Evolutionary conservation across 2,113 vertebrate genomes (phyloP), one percentile per base, ranked within the genome.

Genomic region (Perca schrenkii): DNA sequence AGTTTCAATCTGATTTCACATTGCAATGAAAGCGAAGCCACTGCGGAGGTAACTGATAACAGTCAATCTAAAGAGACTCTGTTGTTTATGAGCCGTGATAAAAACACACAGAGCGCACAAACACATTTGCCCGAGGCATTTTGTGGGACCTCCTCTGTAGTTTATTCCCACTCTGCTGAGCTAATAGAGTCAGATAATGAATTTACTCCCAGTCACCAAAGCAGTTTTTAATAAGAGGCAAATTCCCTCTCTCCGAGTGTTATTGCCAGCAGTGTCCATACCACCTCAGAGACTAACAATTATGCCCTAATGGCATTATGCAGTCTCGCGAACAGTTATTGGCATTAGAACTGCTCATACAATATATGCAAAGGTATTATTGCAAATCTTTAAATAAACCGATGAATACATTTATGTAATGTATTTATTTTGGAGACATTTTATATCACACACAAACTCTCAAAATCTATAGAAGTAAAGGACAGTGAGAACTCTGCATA

Each of bases 221-320:
- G 89, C 88, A 92, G 89, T 94, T 94, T 94, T 95, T 94, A 94
- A 95, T 94, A 92, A 94, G 86, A 92, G 83, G 85, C 79, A 86
- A 79, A 93, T 93, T 89, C 83, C 60, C 81, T 77, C 82, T 86
- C 63, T 71, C 19, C 22, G 2, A 49, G 73, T 75, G 79, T 94
- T 92, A 94, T 94, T 94, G 84, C 93, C 92, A 92, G 88, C 89
- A 86, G 92, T 91, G 92, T 93, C 92, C 86, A 80, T 28, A 57
- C 79, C 84, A 47, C 89, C 92, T 83, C 79, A 7, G 94, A 91
- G 93, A 93, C 88, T 36, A 17, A 40, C 85, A 85, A 87, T 86
- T 86, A 87, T 36, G 58, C 88, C 86, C 92, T 92, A 88, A 91
- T 90, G 89, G 62, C 88, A 90, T 94, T 86, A 93, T 14, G 8